Conservation (phyloP, 2,888 invertebrate genomes). For the Entomobrya multifasciata region DNA sequence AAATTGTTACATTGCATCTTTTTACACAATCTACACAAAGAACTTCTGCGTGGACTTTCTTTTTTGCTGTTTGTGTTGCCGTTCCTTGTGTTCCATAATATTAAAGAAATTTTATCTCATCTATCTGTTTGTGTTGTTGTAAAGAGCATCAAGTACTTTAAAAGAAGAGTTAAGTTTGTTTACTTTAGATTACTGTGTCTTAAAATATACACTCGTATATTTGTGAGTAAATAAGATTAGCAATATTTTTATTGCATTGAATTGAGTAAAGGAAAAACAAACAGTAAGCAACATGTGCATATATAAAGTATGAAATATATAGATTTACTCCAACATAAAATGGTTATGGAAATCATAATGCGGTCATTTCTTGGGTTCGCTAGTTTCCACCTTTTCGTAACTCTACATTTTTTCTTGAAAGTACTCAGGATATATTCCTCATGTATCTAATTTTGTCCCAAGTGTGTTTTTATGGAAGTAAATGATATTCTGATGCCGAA, state of each 20-base stretch:
- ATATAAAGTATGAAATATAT: no score
- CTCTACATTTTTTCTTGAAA: not conserved
- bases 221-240: no score
- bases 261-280: not conserved
- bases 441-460: not conserved
- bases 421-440: conserved; percentile 4
- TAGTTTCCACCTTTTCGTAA: no score
- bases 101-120: conserved; percentile 57
- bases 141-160: not conserved
- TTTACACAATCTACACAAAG: no score
- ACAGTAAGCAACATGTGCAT: conserved; percentile 62
- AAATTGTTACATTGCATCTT: not conserved
- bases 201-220: no score
- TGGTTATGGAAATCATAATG: conserved; percentile 59
- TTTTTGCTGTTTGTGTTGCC: conserved; percentile 10
- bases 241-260: conserved; percentile 47
- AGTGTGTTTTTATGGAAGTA: not conserved
- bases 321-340: conserved; percentile 15
- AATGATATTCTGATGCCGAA: not conserved
- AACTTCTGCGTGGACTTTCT: conserved; percentile 4
- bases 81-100: no score
- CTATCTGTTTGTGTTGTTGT: conserved; percentile 2
- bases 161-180: no score
- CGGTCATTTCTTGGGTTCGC: conserved; percentile 28
- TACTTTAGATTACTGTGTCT: no score